Evolutionary conservation across 2,888 invertebrate species (phyloP), one percentile per base, ranked within the genome.

Genomic region (Silvanus unidentatus): DNA sequence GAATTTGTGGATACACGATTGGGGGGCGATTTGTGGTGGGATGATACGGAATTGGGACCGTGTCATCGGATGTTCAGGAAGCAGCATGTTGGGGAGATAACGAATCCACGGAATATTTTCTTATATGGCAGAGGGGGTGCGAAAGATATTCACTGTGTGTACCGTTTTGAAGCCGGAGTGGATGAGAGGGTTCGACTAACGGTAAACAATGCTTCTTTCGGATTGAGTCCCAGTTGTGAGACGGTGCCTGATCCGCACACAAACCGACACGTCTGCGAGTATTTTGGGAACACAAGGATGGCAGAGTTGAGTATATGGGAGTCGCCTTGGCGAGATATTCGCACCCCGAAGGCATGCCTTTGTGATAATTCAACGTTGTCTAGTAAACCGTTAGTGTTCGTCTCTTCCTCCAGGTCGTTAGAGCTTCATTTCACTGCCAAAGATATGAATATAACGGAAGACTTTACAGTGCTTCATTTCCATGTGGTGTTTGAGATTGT

Each of bases 101-200:
- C 75, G 42, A 81, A 83, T 1, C 84, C 84, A 0, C 67, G 81
- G 11, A 90, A 90, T 68, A 84, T 88, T 2, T 83, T 91, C 65
- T 78, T 91, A 60, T 91, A 84, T 65, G 92, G 91, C 0, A 77
- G 91, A 35, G 91, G 92, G 0, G 91, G 92, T 3, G 82, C 86
- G 27, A 78, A 76, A 49, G 82, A 83, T 52, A 70, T 90, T 43
- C 84, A 86, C 44, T 91, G 90, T 66, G 77, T 84, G 42, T 89
- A 87, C 66, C 79, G 89, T 45, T 77, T 62, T 43, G 60, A 62
- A 49, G 71, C 77, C 1, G 64, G 63, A 16, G 41, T 44, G 3
- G 80, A 80, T 16, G 84, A 83, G 58, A 75, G 84, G 39, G 80
- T 88, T 3, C 74, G 79, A 12, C 70, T 88, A 8, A 79, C 81